Percentiles rank a stretch among this genome's conserved stretches.
Conservation (phyloP, 2,797 vertebrate species). For the Pempheris klunzingeri region DNA sequence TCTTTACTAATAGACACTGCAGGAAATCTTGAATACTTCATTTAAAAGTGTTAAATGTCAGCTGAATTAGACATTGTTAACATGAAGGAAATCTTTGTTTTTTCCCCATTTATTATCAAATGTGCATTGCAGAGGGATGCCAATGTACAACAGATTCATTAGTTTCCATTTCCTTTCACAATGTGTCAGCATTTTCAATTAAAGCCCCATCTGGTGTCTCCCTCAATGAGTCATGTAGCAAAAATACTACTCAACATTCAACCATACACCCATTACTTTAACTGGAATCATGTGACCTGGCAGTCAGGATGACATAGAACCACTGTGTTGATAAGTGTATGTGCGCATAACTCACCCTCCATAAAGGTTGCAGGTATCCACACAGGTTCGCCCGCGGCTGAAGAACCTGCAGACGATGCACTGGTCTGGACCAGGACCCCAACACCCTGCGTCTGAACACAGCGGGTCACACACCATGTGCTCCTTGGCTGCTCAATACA, state of each 20-base stretch:
- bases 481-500: slow-evolving; percentile 86
- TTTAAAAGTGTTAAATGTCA: no score
- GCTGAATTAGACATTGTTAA: background rate
- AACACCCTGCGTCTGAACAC: slow-evolving; percentile 94
- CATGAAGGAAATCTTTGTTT: background rate
- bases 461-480: slow-evolving; percentile 93
- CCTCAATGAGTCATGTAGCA: slow-evolving; percentile 11
- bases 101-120: no score
- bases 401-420: slow-evolving; percentile 94
- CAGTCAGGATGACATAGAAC: background rate
- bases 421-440: slow-evolving; percentile 95
- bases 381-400: slow-evolving; percentile 92
- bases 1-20: background rate
- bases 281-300: background rate
- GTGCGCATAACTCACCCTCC: slow-evolving; percentile 88
- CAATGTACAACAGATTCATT: background rate
- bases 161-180: no score
- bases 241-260: slow-evolving; percentile 1
- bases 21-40: background rate
- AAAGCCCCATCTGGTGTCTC: slow-evolving; percentile 8
- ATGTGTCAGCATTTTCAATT: slow-evolving; percentile 9
- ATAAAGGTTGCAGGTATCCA: slow-evolving; percentile 93
- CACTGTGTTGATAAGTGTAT: background rate
- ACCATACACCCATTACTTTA: background rate
- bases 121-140: background rate